These are phyloP conservation scores for Pogonophryne albipinna DNA, from an alignment of 2,797 vertebrate species.

Conservation along the genomic window DNA sequence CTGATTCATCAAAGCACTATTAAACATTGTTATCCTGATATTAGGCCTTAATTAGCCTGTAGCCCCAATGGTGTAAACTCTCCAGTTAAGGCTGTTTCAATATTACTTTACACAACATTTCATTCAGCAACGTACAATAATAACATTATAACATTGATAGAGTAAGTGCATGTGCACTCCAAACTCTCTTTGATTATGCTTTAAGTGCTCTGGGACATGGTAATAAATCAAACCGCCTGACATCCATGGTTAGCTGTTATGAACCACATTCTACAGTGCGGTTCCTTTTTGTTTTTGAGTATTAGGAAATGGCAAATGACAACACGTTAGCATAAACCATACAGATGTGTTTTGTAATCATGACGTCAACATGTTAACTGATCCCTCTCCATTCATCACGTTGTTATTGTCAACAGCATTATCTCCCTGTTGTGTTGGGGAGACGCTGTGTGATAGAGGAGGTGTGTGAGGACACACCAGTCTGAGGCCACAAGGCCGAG, in stretches of 20 bases:
- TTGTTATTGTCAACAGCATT: background rate
- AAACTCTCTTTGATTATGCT: background rate
- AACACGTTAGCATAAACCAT: background rate
- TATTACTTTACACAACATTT: too few species aligned
- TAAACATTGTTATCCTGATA: too few species aligned
- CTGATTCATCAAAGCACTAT: too few species aligned
- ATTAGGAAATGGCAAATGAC: background rate
- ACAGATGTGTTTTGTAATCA: background rate
- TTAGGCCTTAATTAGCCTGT: too few species aligned
- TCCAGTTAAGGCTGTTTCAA: background rate
- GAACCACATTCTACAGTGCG: background rate
- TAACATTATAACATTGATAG: too few species aligned
- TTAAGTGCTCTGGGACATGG: too few species aligned
- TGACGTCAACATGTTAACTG: background rate
- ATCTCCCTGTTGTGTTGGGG: slow-evolving; percentile 24
- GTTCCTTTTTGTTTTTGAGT: background rate
- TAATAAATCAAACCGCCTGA: too few species aligned
- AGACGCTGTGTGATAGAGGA: slow-evolving; percentile 29
- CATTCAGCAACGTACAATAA: too few species aligned
- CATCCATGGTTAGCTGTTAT: too few species aligned
- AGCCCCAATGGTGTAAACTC: background rate
- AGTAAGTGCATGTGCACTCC: background rate
- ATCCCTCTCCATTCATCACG: background rate
- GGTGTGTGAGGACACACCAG: slow-evolving; percentile 15
- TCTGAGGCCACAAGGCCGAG: slow-evolving; percentile 23